Percentiles rank a stretch among this genome's conserved stretches.
phyloP scores from a whole-genome alignment of 1,140 invertebrate species.

The Eupeodes corollae region DNA sequence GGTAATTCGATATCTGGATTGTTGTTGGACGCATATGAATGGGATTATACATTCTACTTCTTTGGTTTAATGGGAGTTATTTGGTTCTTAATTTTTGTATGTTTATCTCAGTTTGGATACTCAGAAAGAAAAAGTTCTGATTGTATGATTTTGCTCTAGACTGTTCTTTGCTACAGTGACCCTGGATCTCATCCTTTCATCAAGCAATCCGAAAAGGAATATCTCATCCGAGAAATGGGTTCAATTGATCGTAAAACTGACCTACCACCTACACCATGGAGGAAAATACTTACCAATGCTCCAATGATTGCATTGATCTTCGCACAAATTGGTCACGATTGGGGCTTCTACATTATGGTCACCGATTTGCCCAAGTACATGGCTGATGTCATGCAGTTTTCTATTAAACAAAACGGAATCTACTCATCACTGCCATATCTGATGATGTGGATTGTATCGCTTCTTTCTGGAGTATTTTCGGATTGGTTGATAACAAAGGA shows the following conservation, averaged over 20 bases:
- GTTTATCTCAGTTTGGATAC: constrained; percentile 12
- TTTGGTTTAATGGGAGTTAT: constrained; percentile 64
- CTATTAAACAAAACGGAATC: constrained; percentile 59
- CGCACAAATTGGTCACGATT: constrained; percentile 75
- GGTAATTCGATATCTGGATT: constrained; percentile 60
- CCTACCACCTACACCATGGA: constrained; percentile 56
- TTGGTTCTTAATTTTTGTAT: constrained; percentile 63
- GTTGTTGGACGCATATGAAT: constrained; percentile 51
- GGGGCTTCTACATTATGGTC: constrained; percentile 89
- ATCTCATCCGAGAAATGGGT: constrained; percentile 54
- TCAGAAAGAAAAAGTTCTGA: neutral
- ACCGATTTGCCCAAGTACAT: constrained; percentile 89
- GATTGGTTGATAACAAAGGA: constrained; percentile 52
- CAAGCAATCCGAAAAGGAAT: constrained; percentile 62
- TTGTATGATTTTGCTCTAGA: constrained; percentile 31
- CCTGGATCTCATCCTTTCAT: constrained; percentile 77
- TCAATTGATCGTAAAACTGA: constrained; percentile 37
- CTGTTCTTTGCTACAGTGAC: constrained; percentile 57
- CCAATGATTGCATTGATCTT: constrained; percentile 62
- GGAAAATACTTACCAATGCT: constrained; percentile 57
- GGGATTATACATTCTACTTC: constrained; percentile 70
- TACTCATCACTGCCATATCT: constrained; percentile 59
- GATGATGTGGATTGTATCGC: constrained; percentile 60
- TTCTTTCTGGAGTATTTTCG: constrained; percentile 52
- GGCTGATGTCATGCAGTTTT: constrained; percentile 73